Conservation (phyloP, 1,140 invertebrate species). For the Cyclina sinensis region DNA sequence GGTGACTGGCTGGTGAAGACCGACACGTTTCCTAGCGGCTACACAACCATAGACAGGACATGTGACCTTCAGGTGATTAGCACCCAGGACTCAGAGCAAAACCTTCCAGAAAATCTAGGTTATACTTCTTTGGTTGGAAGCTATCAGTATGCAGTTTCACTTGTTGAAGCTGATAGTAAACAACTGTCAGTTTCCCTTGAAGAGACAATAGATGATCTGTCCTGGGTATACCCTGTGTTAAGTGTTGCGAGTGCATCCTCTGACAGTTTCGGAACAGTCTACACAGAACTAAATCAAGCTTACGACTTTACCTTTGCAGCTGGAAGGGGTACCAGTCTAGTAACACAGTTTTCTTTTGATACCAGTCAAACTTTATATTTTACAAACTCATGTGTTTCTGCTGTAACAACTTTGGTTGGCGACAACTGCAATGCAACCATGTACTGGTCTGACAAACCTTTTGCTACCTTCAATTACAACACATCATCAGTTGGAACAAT, state of each 20-base stretch:
- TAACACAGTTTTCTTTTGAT: constrained; percentile 62
- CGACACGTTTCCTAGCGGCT: not conserved
- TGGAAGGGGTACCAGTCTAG: constrained; percentile 63
- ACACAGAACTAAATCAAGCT: constrained; percentile 37
- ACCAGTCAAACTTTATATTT: not conserved
- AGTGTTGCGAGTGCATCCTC: not conserved
- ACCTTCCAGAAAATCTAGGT: constrained; percentile 39
- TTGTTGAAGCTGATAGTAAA: constrained; percentile 14
- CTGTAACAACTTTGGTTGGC: not conserved
- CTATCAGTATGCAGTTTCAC: constrained; percentile 1
- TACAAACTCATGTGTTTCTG: constrained; percentile 48
- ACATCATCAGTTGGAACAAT: constrained; percentile 12
- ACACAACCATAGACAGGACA: not conserved
- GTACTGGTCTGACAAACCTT: constrained; percentile 67
- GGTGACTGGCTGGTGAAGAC: constrained; percentile 21
- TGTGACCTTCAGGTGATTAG: constrained; percentile 47
- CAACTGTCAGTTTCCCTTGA: not conserved
- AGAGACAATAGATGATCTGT: constrained; percentile 57
- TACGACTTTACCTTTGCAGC: constrained; percentile 66
- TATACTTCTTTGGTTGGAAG: constrained; percentile 12
- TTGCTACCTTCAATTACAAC: constrained; percentile 48
- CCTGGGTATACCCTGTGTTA: constrained; percentile 69
- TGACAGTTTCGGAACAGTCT: constrained; percentile 56
- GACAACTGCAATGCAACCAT: constrained; percentile 57
- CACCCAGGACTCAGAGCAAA: not conserved